Conservation (phyloP, 2,797 vertebrate species). For the Varecia variegata region DNA sequence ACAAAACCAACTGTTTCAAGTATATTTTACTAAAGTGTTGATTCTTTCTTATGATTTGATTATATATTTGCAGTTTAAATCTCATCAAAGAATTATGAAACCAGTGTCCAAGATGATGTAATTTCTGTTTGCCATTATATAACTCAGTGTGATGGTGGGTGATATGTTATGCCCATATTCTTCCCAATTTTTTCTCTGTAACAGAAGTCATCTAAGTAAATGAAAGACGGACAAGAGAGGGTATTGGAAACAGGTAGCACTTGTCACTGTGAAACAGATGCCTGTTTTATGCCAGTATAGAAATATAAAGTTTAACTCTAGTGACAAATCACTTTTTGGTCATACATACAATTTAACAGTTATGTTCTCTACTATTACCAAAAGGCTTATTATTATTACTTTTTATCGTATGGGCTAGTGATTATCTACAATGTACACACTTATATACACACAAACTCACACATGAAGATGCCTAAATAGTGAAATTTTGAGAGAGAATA, state of each 20-base stretch:
- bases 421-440: not conserved
- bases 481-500: not conserved
- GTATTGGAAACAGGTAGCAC: not conserved
- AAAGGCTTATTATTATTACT: not conserved
- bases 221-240: not conserved
- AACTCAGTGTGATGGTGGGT: accelerated
- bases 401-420: not conserved
- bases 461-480: not conserved
- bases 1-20: not conserved
- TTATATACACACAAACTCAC: not conserved
- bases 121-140: not conserved
- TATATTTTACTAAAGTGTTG: not conserved
- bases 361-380: not conserved
- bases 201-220: not conserved
- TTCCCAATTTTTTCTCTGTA: not conserved
- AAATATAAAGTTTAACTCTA: not conserved
- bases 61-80: not conserved
- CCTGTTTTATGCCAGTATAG: not conserved
- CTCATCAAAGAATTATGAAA: not conserved
- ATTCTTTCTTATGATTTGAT: not conserved
- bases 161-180: not conserved
- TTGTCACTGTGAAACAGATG: not conserved
- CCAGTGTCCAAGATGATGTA: not conserved
- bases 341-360: not conserved
- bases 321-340: not conserved